Conservation (phyloP, 2,113 vertebrate genomes). For the Porphyrio hochstetteri region DNA sequence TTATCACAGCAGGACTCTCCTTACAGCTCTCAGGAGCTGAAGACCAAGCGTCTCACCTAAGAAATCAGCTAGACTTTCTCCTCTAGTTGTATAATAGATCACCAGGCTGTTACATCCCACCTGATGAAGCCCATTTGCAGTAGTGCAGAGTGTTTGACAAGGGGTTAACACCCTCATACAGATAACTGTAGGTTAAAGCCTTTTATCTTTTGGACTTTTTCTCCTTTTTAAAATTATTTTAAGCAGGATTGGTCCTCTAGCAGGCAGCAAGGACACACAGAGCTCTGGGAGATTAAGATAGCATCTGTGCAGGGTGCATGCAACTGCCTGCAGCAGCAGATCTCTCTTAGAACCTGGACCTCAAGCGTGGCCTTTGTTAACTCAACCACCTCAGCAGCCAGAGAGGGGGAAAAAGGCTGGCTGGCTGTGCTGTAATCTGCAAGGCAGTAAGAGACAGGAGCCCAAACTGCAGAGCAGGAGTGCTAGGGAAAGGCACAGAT, state of each 20-base stretch:
- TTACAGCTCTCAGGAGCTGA: neutral
- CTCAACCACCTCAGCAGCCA: neutral
- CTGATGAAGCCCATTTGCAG: neutral
- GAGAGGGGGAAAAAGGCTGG: neutral
- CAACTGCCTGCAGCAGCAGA: neutral
- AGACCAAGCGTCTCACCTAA: neutral
- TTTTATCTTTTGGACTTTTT: neutral
- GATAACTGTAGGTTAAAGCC: neutral
- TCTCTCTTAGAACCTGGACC: neutral
- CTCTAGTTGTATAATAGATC: neutral
- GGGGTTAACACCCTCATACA: neutral
- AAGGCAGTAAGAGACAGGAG: neutral
- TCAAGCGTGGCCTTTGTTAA: neutral
- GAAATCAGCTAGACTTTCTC: neutral
- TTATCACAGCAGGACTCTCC: neutral
- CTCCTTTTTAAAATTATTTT: neutral
- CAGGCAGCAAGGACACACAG: neutral
- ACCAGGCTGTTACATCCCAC: neutral
- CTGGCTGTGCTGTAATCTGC: neutral
- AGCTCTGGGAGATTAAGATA: neutral
- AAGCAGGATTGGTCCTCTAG: neutral
- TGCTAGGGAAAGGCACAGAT: neutral
- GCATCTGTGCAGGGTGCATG: neutral
- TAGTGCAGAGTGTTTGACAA: neutral
- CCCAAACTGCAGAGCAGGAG: accelerated